Percentiles rank a stretch among this genome's conserved stretches.
phyloP scores from a whole-genome alignment of 2,888 invertebrate genomes.

The Drosophila stalkeri region DNA sequence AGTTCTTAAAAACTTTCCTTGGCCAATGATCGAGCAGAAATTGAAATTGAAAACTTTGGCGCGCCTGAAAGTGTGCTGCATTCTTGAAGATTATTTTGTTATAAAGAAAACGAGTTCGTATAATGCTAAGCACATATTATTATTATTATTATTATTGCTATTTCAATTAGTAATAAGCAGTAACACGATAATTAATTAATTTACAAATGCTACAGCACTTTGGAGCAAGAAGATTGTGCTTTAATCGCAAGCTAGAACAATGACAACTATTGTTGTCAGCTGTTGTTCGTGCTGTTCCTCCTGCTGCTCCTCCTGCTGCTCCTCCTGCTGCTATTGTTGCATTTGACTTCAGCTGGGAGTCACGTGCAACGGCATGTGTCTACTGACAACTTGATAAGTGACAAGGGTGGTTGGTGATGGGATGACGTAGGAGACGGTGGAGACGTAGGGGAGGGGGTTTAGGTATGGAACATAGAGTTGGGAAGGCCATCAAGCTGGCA shows the following conservation, averaged over 20 bases:
- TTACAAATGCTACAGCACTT: background rate
- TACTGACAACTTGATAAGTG: slow-evolving; percentile 16
- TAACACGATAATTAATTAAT: background rate
- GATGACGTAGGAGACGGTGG: background rate
- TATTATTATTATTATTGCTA: background rate
- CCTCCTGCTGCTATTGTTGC: background rate
- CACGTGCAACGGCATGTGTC: slow-evolving; percentile 38
- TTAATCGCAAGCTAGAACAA: slow-evolving; percentile 6
- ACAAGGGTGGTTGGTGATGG: background rate
- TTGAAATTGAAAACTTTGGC: background rate
- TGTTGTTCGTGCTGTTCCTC: background rate
- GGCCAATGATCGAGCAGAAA: background rate
- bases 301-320: background rate
- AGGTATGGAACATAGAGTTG: background rate
- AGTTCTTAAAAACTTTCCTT: background rate
- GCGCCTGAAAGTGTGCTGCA: background rate
- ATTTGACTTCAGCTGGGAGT: slow-evolving; percentile 4
- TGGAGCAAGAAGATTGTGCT: background rate
- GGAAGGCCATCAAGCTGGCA: slow-evolving; percentile 23
- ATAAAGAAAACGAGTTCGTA: background rate
- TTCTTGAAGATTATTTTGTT: background rate
- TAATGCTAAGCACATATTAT: background rate
- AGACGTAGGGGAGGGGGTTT: background rate
- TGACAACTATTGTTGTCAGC: slow-evolving; percentile 6
- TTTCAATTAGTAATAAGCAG: slow-evolving; percentile 8